These are phyloP conservation scores for Dasyornis broadbenti DNA, from an alignment of 2,113 vertebrate species.

Conservation along the genomic window DNA sequence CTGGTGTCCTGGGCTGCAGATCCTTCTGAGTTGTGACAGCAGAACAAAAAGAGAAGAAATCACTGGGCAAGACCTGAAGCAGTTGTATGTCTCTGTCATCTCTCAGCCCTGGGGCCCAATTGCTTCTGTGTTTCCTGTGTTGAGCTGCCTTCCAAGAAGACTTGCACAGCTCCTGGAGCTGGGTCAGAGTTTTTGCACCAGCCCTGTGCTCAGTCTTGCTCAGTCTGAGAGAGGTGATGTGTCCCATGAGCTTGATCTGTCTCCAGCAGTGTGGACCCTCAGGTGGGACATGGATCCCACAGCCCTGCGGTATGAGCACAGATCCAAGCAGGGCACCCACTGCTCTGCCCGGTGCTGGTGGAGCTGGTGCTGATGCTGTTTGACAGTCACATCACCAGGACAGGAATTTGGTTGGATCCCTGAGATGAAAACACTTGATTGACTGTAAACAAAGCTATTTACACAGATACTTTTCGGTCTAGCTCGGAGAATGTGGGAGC, in stretches of 20 bases:
- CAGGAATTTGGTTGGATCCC: neutral
- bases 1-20: neutral
- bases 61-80: neutral
- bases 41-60: neutral
- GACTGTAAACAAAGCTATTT: neutral
- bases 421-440: neutral
- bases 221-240: neutral
- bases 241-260: neutral
- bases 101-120: neutral
- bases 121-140: neutral
- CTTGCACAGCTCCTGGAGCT: neutral
- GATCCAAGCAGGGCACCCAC: neutral
- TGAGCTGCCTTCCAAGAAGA: neutral
- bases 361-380: neutral
- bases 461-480: neutral
- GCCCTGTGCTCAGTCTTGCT: neutral
- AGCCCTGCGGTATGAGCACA: neutral
- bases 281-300: neutral
- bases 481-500: neutral
- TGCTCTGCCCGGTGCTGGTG: neutral
- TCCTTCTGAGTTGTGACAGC: neutral
- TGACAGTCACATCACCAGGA: neutral
- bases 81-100: rapidly evolving
- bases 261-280: neutral
- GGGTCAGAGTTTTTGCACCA: neutral